Percentiles rank a stretch among this genome's conserved stretches.
Conservation (phyloP, 2,888 invertebrate genomes). For the Clanis bilineata region DNA sequence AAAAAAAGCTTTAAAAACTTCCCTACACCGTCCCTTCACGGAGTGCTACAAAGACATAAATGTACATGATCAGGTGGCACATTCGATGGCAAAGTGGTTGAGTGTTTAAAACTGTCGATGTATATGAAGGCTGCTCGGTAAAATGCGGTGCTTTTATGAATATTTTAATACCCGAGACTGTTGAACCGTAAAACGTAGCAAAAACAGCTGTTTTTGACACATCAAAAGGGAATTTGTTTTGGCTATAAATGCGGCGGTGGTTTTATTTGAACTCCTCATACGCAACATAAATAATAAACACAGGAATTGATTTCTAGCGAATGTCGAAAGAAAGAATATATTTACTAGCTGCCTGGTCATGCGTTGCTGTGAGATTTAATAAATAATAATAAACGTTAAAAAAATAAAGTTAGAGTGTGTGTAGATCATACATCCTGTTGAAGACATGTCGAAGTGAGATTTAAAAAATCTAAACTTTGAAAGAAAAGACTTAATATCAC, state of each 20-base stretch:
- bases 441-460: too few relatives aligned
- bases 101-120: neutral
- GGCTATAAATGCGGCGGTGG: neutral
- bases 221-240: neutral
- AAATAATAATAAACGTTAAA: too few relatives aligned
- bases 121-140: neutral
- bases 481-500: too few relatives aligned
- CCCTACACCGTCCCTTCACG: neutral
- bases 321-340: too few relatives aligned
- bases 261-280: neutral
- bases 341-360: too few relatives aligned
- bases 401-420: too few relatives aligned
- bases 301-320: neutral
- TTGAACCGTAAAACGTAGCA: neutral
- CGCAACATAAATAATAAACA: neutral
- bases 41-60: neutral
- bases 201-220: conserved; percentile 2
- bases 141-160: neutral
- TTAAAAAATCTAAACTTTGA: too few relatives aligned
- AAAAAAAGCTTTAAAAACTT: too few relatives aligned
- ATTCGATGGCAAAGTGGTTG: neutral
- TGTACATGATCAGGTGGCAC: neutral
- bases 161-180: neutral
- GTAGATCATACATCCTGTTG: too few relatives aligned
- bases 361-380: too few relatives aligned